phyloP scores from a whole-genome alignment of 2,113 vertebrate genomes.

The Falco punctatus region DNA sequence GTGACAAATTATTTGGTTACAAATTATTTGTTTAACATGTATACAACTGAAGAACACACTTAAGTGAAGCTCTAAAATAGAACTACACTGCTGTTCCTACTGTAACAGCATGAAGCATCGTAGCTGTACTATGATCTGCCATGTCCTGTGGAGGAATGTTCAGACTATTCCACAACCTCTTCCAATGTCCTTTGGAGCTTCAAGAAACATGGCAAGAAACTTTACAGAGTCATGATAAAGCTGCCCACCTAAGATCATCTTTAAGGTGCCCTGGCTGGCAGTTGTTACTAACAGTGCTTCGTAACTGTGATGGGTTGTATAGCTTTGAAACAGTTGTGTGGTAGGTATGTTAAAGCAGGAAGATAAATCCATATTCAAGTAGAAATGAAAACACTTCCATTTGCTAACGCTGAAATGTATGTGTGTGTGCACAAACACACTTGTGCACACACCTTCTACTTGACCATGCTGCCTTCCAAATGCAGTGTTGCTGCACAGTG shows the following conservation, averaged over 20 bases:
- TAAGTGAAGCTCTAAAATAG: background rate
- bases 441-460: rapidly evolving
- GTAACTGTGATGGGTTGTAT: rapidly evolving
- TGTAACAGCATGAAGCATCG: background rate
- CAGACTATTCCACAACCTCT: background rate
- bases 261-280: background rate
- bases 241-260: background rate
- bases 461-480: background rate
- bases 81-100: background rate
- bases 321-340: background rate
- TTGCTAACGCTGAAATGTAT: background rate
- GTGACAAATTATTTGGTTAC: background rate
- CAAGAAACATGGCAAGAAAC: background rate
- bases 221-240: background rate
- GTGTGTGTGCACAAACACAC: background rate
- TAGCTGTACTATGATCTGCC: background rate
- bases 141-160: background rate
- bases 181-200: background rate
- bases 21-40: background rate
- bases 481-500: background rate
- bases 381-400: background rate
- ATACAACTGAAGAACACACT: background rate
- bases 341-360: background rate
- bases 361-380: background rate
- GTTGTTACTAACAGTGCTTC: background rate